Evolutionary conservation across 2,797 vertebrate genomes (phyloP).

Genomic region (Scolopax bukidnonensis): DNA sequence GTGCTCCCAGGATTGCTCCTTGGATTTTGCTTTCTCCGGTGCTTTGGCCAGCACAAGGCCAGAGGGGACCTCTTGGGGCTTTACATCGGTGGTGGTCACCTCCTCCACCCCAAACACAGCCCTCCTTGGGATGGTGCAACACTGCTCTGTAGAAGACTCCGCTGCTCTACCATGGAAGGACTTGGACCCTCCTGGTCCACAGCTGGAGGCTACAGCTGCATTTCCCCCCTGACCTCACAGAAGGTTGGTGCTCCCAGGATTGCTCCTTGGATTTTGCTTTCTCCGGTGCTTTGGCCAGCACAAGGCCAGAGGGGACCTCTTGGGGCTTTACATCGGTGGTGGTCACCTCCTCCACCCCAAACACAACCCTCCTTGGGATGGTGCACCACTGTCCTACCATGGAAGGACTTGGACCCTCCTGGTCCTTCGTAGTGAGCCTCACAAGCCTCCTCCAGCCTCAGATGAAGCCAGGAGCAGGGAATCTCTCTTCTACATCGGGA

Average conservation of each 20-base stretch:
- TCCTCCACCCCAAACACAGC: neutral
- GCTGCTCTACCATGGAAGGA: neutral
- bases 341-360: too few relatives aligned
- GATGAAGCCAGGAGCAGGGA: neutral
- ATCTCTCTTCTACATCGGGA: neutral
- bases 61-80: neutral
- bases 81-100: neutral
- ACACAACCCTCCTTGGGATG: too few relatives aligned
- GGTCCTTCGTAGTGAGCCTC: accelerated
- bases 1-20: neutral
- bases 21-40: accelerated
- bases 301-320: too few relatives aligned
- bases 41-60: accelerated
- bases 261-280: too few relatives aligned
- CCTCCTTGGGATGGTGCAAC: neutral
- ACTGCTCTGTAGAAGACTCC: neutral
- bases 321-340: too few relatives aligned
- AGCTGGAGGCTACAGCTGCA: too few relatives aligned
- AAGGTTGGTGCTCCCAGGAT: too few relatives aligned
- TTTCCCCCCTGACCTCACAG: too few relatives aligned
- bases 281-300: too few relatives aligned
- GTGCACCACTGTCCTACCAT: too few relatives aligned
- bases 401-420: too few relatives aligned
- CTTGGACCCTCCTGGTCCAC: neutral
- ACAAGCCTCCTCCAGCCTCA: accelerated